phyloP scores from a whole-genome alignment of 2,113 vertebrate species.

The Perognathus longimembris region DNA sequence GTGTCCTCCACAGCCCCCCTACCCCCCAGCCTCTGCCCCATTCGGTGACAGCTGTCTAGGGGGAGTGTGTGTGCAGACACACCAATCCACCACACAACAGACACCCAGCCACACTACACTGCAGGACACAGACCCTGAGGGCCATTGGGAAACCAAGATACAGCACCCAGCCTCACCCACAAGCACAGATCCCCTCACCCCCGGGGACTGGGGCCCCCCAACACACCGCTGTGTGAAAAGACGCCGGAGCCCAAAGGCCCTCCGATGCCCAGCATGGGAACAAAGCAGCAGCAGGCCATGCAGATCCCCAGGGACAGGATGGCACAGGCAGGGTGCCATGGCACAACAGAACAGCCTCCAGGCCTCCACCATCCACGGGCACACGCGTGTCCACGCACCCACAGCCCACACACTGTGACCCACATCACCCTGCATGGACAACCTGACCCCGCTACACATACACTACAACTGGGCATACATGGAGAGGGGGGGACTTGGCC shows the following conservation, averaged over 20 bases:
- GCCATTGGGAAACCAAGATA: neutral
- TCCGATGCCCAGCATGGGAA: neutral
- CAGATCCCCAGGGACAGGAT: neutral
- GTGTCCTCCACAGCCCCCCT: accelerated
- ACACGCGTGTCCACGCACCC: neutral
- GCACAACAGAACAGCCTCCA: neutral
- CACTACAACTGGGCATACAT: neutral
- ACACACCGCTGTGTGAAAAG: too few relatives aligned
- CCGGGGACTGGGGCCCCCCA: neutral
- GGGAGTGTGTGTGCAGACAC: neutral
- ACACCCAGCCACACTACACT: neutral
- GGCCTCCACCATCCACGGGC: neutral
- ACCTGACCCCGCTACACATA: neutral
- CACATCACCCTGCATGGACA: neutral
- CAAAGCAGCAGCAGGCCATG: accelerated
- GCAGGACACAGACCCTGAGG: neutral
- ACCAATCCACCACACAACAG: neutral
- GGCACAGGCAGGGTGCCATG: neutral
- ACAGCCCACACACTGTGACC: too few relatives aligned
- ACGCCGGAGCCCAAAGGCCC: neutral
- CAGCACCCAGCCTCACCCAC: neutral
- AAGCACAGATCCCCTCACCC: neutral
- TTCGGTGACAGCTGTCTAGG: neutral
- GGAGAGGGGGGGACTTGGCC: neutral
- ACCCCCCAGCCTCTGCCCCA: neutral